Base-by-base conservation (phyloP, 2,888 invertebrate species). In the Doris montereyensis region DNA sequence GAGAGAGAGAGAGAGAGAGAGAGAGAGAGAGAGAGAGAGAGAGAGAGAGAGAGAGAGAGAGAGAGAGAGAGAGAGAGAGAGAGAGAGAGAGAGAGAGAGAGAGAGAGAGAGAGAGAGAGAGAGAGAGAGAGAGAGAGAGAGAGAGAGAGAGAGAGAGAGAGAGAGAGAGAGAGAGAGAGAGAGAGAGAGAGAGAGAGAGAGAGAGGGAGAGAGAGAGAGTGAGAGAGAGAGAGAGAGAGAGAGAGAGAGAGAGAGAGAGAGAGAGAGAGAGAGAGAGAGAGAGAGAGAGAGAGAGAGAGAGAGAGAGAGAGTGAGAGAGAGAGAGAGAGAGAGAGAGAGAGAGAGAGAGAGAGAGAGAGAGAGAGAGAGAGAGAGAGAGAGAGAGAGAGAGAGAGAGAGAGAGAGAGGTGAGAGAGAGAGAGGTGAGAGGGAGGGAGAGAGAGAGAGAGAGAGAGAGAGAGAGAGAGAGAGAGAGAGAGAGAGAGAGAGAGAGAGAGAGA, bases 21-120 rank as follows among this genome's bases (percentile, higher is more conserved):
- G 52, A 41, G 17, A 41, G 52, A 41, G 52, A 41, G 52, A 41
- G 52, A 41, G 52, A 41, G 52, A 41, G 52, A 41, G 52, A 41
- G 52, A 41, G 52, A 41, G 52, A 41, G 52, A 41, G 17, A 41
- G 52, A 41, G 52, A 41, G 52, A 41, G 52, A 41, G 52, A 41
- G 52, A 41, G 52, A 41, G 52, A 41, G 52, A 41, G 52, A 41
- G 52, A 62, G 62, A 62, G 13, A 62, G 62, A 62, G n/a, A 13
- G 62, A 62, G 62, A 62, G n/a, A 62, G n/a, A n/a, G n/a, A 21
- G 24, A n/a, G 24, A 62, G 62, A 62, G 62, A 62, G 62, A 62
- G 62, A 62, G 62, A 62, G 62, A 13, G 62, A 62, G 62, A 26
- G n/a, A 24, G 32, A 4, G 52, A 10, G 52, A 41, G 17, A 17